Percentiles rank a stretch among this genome's conserved stretches.
Conservation (phyloP, 2,888 invertebrate genomes). For the Dastarcus helophoroides region DNA sequence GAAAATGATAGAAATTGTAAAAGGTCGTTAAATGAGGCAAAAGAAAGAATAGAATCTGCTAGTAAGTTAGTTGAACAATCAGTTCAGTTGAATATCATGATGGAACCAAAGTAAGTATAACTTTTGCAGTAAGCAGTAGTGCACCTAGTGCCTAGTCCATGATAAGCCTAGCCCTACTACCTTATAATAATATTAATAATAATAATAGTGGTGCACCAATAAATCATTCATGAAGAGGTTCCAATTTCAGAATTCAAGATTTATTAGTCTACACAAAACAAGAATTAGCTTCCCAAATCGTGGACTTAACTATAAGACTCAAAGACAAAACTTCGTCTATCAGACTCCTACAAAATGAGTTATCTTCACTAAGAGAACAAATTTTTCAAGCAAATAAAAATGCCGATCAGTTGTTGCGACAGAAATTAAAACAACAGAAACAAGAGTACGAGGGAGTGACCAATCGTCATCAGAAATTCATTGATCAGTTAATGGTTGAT, state of each 20-base stretch:
- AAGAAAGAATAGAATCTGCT: constrained; percentile 24
- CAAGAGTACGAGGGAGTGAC: constrained; percentile 63
- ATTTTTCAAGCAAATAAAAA: constrained; percentile 33
- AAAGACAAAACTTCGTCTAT: constrained; percentile 51
- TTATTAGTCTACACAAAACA: constrained; percentile 45
- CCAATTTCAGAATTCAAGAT: constrained; percentile 42
- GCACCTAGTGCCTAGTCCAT: no score
- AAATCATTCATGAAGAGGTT: no score
- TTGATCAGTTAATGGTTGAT: constrained; percentile 70
- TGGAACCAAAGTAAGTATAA: no score
- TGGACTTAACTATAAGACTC: constrained; percentile 47
- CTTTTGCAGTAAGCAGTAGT: no score
- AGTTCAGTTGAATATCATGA: no score
- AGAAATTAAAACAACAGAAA: constrained; percentile 46
- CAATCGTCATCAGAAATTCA: constrained; percentile 69
- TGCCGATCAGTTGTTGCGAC: constrained; percentile 33
- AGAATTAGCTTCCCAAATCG: constrained; percentile 49
- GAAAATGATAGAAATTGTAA: constrained; percentile 44
- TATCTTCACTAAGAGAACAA: constrained; percentile 45
- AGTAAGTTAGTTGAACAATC: constrained; percentile 24
- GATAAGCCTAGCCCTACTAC: no score
- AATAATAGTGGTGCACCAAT: neutral
- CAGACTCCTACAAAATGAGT: constrained; percentile 46
- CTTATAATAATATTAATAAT: no score
- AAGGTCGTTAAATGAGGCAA: constrained; percentile 26